Evolutionary conservation across 1,140 invertebrate species (phyloP).

Genomic region (Ladona fulva): DNA sequence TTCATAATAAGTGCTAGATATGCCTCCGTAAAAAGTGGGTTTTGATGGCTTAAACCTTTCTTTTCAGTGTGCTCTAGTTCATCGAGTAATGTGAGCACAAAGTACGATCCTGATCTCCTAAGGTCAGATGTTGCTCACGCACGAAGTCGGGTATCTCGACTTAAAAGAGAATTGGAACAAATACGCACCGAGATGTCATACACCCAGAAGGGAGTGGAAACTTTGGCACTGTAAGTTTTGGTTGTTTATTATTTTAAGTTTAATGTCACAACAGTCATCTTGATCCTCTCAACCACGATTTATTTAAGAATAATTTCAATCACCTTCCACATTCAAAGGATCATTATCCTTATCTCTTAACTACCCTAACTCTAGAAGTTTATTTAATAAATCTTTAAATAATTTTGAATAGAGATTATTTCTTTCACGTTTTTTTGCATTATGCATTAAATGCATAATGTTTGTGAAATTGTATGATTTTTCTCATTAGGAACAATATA

Average conservation of each 20-base stretch:
- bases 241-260: background rate
- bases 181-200: conserved; percentile 85
- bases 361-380: too few relatives aligned
- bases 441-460: too few relatives aligned
- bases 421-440: too few relatives aligned
- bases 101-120: conserved; percentile 88
- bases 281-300: background rate
- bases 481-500: too few relatives aligned
- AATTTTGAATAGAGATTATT: too few relatives aligned
- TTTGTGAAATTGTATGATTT: too few relatives aligned
- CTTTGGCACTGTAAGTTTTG: conserved; percentile 67
- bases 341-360: conserved; percentile 15
- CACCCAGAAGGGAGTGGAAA: conserved; percentile 86
- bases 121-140: conserved; percentile 86
- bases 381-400: too few relatives aligned
- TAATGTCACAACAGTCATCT: too few relatives aligned
- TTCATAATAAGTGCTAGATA: too few relatives aligned
- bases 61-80: conserved; percentile 74
- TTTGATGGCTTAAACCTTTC: conserved; percentile 23
- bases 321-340: conserved; percentile 9
- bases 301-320: conserved; percentile 13
- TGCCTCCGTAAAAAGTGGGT: too few relatives aligned
- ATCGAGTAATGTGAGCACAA: conserved; percentile 76
- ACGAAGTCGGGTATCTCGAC: conserved; percentile 73
- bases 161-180: conserved; percentile 84